Evolutionary conservation across 2,888 invertebrate species (phyloP).

Genomic region (Atrina japonica): DNA sequence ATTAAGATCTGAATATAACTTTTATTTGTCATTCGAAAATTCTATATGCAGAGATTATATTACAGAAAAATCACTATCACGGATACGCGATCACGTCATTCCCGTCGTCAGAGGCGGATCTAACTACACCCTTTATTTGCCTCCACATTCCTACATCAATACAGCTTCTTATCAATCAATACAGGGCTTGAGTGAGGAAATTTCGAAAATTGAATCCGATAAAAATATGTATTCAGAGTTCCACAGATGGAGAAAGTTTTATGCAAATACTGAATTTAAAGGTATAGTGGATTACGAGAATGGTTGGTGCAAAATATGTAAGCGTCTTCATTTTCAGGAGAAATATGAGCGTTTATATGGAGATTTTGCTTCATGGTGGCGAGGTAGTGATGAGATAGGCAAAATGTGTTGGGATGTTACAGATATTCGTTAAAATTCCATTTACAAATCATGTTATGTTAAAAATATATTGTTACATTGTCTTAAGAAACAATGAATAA

Average conservation of each 20-base stretch:
- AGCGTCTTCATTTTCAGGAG: not conserved
- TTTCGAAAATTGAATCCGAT: not conserved
- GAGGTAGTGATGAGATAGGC: not conserved
- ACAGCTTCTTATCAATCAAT: not conserved
- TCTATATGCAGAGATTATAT: constrained; percentile 8
- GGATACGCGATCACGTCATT: not conserved
- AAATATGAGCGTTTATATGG: not conserved
- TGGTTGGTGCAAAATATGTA: constrained; percentile 7
- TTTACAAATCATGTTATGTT: no score
- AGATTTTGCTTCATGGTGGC: not conserved
- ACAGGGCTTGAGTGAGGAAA: not conserved
- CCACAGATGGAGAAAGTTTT: constrained; percentile 6
- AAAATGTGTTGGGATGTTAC: no score
- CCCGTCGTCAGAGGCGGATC: constrained; percentile 1
- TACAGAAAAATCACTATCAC: constrained; percentile 5
- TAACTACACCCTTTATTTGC: not conserved
- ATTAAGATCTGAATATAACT: not conserved
- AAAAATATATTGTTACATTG: no score
- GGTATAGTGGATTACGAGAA: constrained; percentile 7
- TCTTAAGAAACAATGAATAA: no score
- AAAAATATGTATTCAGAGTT: not conserved
- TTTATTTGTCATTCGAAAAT: constrained; percentile 10
- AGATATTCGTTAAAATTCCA: no score
- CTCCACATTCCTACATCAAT: constrained; percentile 1
- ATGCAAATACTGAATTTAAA: not conserved